Evolutionary conservation across 2,797 vertebrate species (phyloP).

Genomic region (Ctenosaura bakeri): DNA sequence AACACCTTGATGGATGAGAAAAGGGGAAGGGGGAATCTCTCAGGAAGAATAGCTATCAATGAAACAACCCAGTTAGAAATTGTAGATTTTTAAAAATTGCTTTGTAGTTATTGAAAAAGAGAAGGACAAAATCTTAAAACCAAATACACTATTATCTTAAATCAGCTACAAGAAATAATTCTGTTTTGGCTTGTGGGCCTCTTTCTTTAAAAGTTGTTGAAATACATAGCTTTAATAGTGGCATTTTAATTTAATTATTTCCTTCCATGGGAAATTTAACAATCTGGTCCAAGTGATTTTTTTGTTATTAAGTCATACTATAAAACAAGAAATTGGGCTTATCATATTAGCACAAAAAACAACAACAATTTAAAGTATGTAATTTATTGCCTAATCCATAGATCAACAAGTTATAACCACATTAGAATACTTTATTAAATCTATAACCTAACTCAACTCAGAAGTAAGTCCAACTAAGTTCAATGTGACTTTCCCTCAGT

Average conservation of each 20-base stretch:
- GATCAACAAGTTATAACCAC: background rate
- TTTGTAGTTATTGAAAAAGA: background rate
- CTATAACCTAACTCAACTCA: background rate
- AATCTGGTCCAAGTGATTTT: background rate
- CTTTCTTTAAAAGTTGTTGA: background rate
- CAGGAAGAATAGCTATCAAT: background rate
- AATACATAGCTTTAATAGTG: background rate
- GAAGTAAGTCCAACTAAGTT: background rate
- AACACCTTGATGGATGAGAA: background rate
- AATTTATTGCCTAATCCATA: background rate
- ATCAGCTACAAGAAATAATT: background rate
- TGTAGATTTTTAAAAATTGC: background rate
- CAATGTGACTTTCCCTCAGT: too few species aligned
- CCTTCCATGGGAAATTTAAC: background rate
- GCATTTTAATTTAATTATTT: background rate
- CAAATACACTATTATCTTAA: background rate
- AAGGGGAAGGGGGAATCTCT: background rate
- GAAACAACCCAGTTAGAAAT: background rate
- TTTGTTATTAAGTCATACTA: background rate
- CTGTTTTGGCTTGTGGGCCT: background rate
- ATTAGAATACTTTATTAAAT: background rate
- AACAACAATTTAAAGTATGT: background rate
- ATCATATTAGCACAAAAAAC: background rate
- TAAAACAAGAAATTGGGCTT: background rate
- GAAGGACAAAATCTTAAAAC: background rate